phyloP scores from a whole-genome alignment of 2,113 vertebrate genomes.

The Pholis gunnellus region DNA sequence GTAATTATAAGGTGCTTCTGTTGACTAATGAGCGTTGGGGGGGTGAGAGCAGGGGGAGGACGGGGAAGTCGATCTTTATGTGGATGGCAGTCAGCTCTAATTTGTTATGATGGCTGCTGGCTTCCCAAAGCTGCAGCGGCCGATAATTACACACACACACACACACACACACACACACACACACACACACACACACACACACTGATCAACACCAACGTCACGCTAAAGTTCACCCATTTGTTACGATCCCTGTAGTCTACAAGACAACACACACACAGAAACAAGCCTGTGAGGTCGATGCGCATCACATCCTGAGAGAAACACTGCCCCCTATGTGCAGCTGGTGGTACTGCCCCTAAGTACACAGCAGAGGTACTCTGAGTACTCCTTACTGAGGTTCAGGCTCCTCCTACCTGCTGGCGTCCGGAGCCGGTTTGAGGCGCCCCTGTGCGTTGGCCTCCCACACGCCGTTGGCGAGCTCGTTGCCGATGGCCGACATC shows the following conservation, averaged over 20 bases:
- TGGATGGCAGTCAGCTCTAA: constrained; percentile 88
- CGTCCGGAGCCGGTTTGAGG: constrained; percentile 90
- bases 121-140: constrained; percentile 51
- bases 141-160: constrained; percentile 38
- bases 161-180: constrained; percentile 24
- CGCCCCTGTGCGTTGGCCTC: constrained; percentile 92
- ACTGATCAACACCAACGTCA: constrained; percentile 48
- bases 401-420: constrained; percentile 87
- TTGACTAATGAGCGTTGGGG: constrained; percentile 91
- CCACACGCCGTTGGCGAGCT: constrained; percentile 96
- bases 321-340: constrained; percentile 39
- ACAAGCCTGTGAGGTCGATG: constrained; percentile 35
- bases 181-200: constrained; percentile 22
- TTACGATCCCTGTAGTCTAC: constrained; percentile 43
- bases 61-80: constrained; percentile 91
- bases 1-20: constrained; percentile 91
- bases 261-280: constrained; percentile 9
- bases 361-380: not conserved
- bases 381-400: not conserved
- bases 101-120: constrained; percentile 88
- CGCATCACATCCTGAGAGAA: not conserved
- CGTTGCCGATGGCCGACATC: constrained; percentile 95
- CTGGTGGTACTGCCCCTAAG: not conserved
- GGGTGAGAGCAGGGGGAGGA: constrained; percentile 79
- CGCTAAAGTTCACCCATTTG: constrained; percentile 63